Evolutionary conservation across 1,140 invertebrate genomes (phyloP).

Genomic region (Halyomorpha halys): DNA sequence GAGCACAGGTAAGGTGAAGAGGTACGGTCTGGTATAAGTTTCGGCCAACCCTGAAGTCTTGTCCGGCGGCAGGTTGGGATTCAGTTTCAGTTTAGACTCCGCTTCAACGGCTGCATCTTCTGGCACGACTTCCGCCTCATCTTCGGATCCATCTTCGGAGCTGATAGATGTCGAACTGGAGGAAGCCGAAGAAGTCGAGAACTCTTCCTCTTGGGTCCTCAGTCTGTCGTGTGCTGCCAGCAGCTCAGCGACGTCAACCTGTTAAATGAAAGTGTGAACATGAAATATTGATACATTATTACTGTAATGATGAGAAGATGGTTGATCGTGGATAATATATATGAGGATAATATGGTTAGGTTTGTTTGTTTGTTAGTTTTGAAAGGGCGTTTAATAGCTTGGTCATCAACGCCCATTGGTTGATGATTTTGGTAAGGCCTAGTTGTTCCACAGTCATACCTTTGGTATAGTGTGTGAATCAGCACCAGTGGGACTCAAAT

Average conservation of each 20-base stretch:
- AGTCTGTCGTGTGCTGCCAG: slow-evolving; percentile 36
- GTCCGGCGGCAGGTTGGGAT: slow-evolving; percentile 32
- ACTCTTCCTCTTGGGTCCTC: slow-evolving; percentile 31
- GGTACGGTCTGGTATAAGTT: slow-evolving; percentile 39
- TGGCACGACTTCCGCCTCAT: slow-evolving; percentile 18
- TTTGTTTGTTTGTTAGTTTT: too few relatives aligned
- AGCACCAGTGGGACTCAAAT: too few relatives aligned
- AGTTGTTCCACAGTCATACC: too few relatives aligned
- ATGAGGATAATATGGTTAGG: too few relatives aligned
- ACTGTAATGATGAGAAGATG: too few relatives aligned
- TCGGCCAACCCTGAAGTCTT: slow-evolving; percentile 36
- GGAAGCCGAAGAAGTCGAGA: slow-evolving; percentile 27
- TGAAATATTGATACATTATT: too few relatives aligned
- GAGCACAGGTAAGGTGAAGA: slow-evolving; percentile 44
- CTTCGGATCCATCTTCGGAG: slow-evolving; percentile 28
- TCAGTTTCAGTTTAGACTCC: slow-evolving; percentile 32
- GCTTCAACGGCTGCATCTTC: slow-evolving; percentile 26
- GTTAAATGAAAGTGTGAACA: not conserved
- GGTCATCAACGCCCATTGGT: too few relatives aligned
- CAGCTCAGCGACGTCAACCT: slow-evolving; percentile 33
- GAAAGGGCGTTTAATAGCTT: too few relatives aligned
- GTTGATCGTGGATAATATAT: too few relatives aligned
- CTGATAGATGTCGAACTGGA: slow-evolving; percentile 29
- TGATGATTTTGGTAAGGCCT: too few relatives aligned
- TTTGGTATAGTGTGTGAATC: too few relatives aligned